These are phyloP conservation scores for Drosophila koepferae DNA, from an alignment of 2,888 invertebrate species.

Conservation along the genomic window DNA sequence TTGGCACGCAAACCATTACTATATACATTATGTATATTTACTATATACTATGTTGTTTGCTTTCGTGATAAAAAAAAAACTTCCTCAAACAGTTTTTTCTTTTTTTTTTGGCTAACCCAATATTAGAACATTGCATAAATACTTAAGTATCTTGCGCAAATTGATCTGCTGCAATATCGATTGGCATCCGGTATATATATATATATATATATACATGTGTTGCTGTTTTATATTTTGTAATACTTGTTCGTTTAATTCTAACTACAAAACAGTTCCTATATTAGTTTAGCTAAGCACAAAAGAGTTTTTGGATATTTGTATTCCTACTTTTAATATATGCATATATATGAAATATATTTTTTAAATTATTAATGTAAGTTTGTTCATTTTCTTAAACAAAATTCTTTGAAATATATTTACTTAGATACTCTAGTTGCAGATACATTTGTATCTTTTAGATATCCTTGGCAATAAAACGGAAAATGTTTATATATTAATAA, in stretches of 20 bases:
- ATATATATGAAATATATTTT: not conserved
- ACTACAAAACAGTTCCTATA: not conserved
- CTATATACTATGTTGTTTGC: not conserved
- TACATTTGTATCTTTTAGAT: constrained; percentile 23
- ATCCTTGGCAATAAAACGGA: constrained; percentile 33
- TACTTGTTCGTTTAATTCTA: constrained; percentile 3
- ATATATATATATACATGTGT: not conserved
- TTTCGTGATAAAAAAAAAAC: constrained; percentile 3
- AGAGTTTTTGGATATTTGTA: not conserved
- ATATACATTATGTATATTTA: not conserved
- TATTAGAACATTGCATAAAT: constrained; percentile 5
- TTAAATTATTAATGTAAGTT: not conserved
- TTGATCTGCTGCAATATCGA: constrained; percentile 45
- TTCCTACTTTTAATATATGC: not conserved
- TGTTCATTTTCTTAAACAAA: not conserved
- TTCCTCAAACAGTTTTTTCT: not conserved
- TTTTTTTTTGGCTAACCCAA: constrained; percentile 6
- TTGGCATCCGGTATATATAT: not conserved
- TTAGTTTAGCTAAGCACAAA: not conserved
- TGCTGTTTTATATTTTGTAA: constrained; percentile 1
- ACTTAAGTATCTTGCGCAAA: constrained; percentile 19
- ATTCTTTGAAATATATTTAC: not conserved
- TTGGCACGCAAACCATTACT: constrained; percentile 10
- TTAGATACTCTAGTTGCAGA: not conserved
- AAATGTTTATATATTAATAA: constrained; percentile 36